phyloP scores from a whole-genome alignment of 2,888 invertebrate species.

The Eudemis profundana region DNA sequence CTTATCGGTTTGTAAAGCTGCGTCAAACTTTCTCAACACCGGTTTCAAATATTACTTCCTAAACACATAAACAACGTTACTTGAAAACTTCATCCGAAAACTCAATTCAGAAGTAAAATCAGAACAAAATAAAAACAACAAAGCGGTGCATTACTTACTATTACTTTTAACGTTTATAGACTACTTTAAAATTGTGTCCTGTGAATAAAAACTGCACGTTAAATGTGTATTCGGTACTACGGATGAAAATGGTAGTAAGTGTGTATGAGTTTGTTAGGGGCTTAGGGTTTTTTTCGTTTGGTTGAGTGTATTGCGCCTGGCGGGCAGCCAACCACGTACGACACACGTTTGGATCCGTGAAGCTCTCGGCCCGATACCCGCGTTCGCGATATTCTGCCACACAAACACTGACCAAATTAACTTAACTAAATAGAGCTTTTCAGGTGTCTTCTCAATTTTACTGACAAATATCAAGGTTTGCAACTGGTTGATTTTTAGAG shows the following conservation, averaged over 20 bases:
- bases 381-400: conserved; percentile 63
- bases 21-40: too few relatives aligned
- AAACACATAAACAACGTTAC: not conserved
- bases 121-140: conserved; percentile 58
- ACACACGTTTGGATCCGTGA: conserved; percentile 68
- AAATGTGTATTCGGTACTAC: conserved; percentile 52
- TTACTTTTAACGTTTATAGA: conserved; percentile 74
- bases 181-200: conserved; percentile 78
- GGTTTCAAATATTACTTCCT: not conserved
- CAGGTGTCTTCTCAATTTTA: conserved; percentile 17
- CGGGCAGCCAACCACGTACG: conserved; percentile 69
- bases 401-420: conserved; percentile 61
- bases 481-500: too few relatives aligned
- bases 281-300: not conserved
- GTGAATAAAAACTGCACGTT: conserved; percentile 75
- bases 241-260: not conserved
- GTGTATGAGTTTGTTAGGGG: not conserved
- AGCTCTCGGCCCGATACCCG: conserved; percentile 65
- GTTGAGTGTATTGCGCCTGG: conserved; percentile 68
- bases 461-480: not conserved
- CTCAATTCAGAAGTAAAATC: conserved; percentile 47
- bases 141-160: conserved; percentile 62
- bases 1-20: too few relatives aligned
- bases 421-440: conserved; percentile 56
- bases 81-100: not conserved